Evolutionary conservation across 2,797 vertebrate species (phyloP).

Genomic region (Danionella dracula): DNA sequence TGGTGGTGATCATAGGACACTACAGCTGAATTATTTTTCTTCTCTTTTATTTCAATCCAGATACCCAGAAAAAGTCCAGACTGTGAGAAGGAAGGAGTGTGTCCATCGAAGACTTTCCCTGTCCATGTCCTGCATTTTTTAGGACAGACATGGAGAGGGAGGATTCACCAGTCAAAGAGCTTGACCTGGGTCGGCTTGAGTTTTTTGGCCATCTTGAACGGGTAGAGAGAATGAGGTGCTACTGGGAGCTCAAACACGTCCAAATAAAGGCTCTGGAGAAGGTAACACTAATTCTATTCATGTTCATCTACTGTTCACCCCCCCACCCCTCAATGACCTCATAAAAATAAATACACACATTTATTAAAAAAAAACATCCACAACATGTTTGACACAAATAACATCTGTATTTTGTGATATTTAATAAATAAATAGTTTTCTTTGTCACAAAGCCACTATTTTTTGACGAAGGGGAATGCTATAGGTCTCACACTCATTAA

Average conservation of each 20-base stretch:
- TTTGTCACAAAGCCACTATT: too few relatives aligned
- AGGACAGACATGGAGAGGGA: not conserved
- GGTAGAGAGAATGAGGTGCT: constrained; percentile 76
- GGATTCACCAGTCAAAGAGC: constrained; percentile 40
- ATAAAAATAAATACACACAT: too few relatives aligned
- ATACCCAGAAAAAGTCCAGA: not conserved
- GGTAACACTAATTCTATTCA: constrained; percentile 49
- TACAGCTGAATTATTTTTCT: not conserved
- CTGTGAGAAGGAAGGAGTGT: not conserved
- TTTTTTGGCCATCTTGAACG: constrained; percentile 80
- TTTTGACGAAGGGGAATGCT: too few relatives aligned
- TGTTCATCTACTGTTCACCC: too few relatives aligned
- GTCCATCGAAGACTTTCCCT: not conserved
- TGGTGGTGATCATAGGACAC: too few relatives aligned
- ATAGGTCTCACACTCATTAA: too few relatives aligned
- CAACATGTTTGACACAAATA: too few relatives aligned
- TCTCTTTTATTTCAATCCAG: not conserved
- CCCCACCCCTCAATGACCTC: too few relatives aligned
- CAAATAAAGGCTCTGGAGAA: constrained; percentile 56
- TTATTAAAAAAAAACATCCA: too few relatives aligned
- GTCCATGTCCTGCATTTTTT: not conserved
- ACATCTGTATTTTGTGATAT: too few relatives aligned
- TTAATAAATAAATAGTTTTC: too few relatives aligned
- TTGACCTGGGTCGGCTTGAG: constrained; percentile 57
- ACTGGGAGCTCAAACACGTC: constrained; percentile 76